Evolutionary conservation across 2,113 vertebrate genomes (phyloP), one percentile per base, ranked within the genome.

Genomic region (Platycercus adscitus): DNA sequence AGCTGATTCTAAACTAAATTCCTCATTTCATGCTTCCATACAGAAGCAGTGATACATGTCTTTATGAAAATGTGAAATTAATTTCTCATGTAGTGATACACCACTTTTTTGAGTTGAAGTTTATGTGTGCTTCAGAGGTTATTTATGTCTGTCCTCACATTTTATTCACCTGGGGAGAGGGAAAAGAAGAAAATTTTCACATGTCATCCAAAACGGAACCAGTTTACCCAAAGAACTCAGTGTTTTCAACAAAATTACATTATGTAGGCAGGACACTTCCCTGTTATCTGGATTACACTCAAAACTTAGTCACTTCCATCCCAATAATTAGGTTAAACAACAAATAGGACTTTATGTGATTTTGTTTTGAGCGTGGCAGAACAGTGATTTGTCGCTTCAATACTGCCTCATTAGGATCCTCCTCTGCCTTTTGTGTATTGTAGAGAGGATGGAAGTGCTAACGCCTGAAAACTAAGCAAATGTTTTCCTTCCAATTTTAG

Each of bases 341-440:
- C 16, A 79, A 73, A 52, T 47, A 81, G 16, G 7, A 25, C 39
- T 86, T 81, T 11, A 13, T 58, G 35, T n/a, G 2, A 56, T 81
- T 85, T 89, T 89, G 75, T 87, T 94, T 85, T 82, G 46, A 73
- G 37, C 35, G 23, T 85, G 50, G n/a, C 58, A 93, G 75, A 76
- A 29, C 41, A 56, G 11, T 1, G 6, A 63, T 82, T 85, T 85
- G 3, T 85, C 80, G 13, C n/a, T 91, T 96, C 35, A 68, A 2
- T 92, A 47, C 17, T 55, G 20, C 60, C 37, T 86, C 31, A 18
- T n/a, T 77, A 44, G 26, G n/a, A 92, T 46, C 15, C 33, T 76
- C 14, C 43, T 82, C 65, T 89, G n/a, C 70, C 33, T 69, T 94
- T 73, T 75, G 11, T 84, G 39, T 73, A 4, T 15, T 77, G 7